phyloP scores from a whole-genome alignment of 2,888 invertebrate species.

The Xestia c-nigrum region DNA sequence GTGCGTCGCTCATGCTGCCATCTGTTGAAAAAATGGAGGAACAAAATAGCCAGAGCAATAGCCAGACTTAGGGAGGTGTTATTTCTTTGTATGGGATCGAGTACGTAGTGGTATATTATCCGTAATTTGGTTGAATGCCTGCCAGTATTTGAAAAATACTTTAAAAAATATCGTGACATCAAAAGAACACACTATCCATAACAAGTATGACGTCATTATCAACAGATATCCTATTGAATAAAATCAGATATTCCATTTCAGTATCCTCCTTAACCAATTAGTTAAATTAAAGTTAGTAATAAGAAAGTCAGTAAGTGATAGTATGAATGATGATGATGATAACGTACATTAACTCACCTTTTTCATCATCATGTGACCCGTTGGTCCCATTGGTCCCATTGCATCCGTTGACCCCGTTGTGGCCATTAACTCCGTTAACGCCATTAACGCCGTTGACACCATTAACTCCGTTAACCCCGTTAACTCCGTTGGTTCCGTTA shows the following conservation, averaged over 20 bases:
- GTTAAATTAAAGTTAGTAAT: constrained; percentile 1
- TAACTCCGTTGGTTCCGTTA: constrained; percentile 21
- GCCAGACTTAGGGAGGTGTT: too few relatives aligned
- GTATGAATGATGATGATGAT: constrained; percentile 50
- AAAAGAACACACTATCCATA: not conserved
- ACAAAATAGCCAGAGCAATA: too few relatives aligned
- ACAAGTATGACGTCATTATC: not conserved
- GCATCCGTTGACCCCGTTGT: constrained; percentile 72
- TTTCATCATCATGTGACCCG: constrained; percentile 81
- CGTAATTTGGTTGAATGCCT: not conserved
- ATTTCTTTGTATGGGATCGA: too few relatives aligned
- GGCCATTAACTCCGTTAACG: constrained; percentile 70
- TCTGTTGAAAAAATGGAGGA: too few relatives aligned
- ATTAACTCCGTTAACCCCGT: constrained; percentile 22
- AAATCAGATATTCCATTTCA: not conserved
- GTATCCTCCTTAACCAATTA: constrained; percentile 4
- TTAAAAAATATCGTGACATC: not conserved
- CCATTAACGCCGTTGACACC: constrained; percentile 27
- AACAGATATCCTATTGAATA: not conserved
- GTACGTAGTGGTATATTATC: too few relatives aligned
- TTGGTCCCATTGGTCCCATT: constrained; percentile 78
- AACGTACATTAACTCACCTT: constrained; percentile 74
- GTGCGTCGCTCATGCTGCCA: too few relatives aligned
- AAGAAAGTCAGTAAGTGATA: constrained; percentile 40
- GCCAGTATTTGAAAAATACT: not conserved